Conservation (phyloP, 2,797 vertebrate species). For the Coendou prehensilis region DNA sequence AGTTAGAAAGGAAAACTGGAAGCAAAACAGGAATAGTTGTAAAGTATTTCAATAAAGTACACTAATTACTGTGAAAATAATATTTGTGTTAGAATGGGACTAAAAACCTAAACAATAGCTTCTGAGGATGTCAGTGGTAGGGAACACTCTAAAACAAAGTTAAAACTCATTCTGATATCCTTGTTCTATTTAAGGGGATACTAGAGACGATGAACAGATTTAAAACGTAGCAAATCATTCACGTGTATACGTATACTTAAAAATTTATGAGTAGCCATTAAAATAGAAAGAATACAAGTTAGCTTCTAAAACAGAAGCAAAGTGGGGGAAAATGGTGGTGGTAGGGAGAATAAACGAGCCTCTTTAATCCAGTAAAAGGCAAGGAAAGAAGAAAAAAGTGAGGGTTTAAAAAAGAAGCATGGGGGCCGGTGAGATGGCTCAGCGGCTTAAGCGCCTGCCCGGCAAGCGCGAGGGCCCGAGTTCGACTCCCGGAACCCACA, state of each 20-base stretch:
- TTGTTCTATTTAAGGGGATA: not conserved
- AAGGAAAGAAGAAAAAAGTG: not conserved
- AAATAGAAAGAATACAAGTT: slow-evolving; percentile 17
- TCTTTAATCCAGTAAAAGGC: not conserved
- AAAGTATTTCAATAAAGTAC: not conserved
- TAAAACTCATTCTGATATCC: not conserved
- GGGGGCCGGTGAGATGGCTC: too few species aligned
- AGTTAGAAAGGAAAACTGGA: slow-evolving; percentile 15
- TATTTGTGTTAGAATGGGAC: not conserved
- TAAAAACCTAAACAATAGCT: not conserved
- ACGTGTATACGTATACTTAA: not conserved
- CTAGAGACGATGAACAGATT: not conserved
- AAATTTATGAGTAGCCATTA: not conserved
- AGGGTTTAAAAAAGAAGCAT: not conserved
- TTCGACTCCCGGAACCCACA: too few species aligned
- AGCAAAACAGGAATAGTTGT: slow-evolving; percentile 27
- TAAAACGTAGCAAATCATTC: slow-evolving; percentile 13
- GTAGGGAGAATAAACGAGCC: not conserved
- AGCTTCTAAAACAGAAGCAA: not conserved
- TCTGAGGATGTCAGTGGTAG: not conserved
- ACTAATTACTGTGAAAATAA: not conserved
- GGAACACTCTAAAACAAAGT: not conserved
- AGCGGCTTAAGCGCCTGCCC: too few species aligned
- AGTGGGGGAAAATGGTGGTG: not conserved
- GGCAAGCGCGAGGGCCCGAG: too few species aligned